Evolutionary conservation across 2,113 vertebrate species (phyloP).

Genomic region (Picathartes gymnocephalus): DNA sequence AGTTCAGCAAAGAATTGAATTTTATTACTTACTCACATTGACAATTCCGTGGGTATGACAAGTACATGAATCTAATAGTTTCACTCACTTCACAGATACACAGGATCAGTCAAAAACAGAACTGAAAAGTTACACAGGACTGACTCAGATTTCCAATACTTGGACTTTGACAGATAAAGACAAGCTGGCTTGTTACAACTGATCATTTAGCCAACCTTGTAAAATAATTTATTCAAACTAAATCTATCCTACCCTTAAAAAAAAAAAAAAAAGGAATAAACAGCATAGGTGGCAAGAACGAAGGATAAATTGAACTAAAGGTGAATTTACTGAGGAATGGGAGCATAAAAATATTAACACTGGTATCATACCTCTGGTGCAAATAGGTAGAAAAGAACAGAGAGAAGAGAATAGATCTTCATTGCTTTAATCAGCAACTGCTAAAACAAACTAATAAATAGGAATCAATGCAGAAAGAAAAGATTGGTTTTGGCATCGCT

Average conservation of each 20-base stretch:
- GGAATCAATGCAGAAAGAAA: neutral
- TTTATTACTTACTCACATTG: neutral
- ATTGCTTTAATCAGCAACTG: neutral
- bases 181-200: neutral
- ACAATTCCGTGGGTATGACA: neutral
- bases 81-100: neutral
- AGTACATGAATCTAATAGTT: neutral
- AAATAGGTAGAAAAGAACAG: neutral
- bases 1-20: neutral
- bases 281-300: rapidly evolving
- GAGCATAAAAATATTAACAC: neutral
- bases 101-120: neutral
- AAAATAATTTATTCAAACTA: neutral
- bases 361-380: neutral
- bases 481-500: neutral
- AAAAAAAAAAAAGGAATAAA: neutral
- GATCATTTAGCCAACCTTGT: neutral
- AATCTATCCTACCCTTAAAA: neutral
- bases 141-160: neutral
- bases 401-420: neutral
- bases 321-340: neutral
- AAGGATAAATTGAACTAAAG: neutral
- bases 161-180: neutral
- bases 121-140: neutral
- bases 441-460: neutral